Base-by-base conservation (phyloP, 2,888 invertebrate species). In the Latheticus oryzae region DNA sequence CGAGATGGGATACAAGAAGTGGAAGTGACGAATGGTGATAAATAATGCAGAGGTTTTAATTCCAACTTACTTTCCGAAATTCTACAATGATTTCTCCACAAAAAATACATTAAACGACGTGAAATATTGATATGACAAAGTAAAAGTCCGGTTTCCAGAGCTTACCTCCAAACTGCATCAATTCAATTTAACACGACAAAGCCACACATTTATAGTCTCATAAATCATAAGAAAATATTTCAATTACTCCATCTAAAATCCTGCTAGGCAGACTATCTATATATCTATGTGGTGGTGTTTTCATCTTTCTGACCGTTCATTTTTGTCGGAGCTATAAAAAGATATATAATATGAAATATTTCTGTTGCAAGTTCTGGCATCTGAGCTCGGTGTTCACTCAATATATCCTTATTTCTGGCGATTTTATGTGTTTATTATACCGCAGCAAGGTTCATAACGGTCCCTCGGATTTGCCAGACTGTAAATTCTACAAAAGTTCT, bases 361-460 rank as follows among this genome's bases (percentile, higher is more conserved):
- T 76, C 72, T 73, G 73, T 75, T 74, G 74, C 74, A 73, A 76
- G 70, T 75, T 75, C 71, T 67, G 69, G 67, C 65, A 64, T 68
- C 68, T 68, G 51, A 70, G 71, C 71, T 73, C 71, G 68, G 71
- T 75, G 72, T 68, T 76, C 76, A 78, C 76, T 78, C 79, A 77
- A 79, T 79, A 79, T 78, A 78, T 79, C 79, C 78, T 78, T 77
- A 79, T 79, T 78, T 75, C 76, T 75, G 77, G 74, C 76, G 76
- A 78, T 78, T 79, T 79, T 79, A 79, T 77, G 78, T 75, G 75
- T 78, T 78, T 79, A 79, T 79, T 79, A 79, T 79, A 78, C 79
- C 69, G 75, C 75, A 75, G 74, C 71, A 68, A 73, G 75, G 77
- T 78, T 77, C 76, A 78, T 78, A 78, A 77, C 75, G 70, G 72